Percentiles rank a stretch among this genome's conserved stretches.
Evolutionary conservation across 2,888 invertebrate genomes (phyloP).

Genomic region (Hirudinaria manillensis): DNA sequence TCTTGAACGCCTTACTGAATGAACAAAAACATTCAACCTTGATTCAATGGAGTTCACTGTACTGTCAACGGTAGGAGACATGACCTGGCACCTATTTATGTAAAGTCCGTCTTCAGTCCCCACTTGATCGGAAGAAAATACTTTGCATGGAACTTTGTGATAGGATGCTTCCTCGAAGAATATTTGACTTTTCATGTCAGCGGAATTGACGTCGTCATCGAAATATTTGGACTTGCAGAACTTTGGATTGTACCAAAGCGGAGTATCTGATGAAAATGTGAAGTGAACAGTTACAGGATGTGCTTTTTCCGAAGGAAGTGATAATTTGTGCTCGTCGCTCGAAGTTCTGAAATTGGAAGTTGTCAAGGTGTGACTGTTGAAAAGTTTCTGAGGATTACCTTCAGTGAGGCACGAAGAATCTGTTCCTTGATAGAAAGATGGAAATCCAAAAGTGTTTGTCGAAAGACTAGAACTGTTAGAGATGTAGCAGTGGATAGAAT

Average conservation of each 20-base stretch:
- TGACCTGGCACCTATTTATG: constrained; percentile 7
- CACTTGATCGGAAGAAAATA: not conserved
- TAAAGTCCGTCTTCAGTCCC: not conserved
- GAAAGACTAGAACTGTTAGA: too few relatives aligned
- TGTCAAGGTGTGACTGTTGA: too few relatives aligned
- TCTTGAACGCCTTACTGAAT: too few relatives aligned
- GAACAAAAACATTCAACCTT: not conserved
- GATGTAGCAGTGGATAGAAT: too few relatives aligned
- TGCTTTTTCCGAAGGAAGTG: not conserved
- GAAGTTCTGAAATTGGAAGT: too few relatives aligned
- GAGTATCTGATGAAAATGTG: not conserved
- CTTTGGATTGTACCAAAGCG: not conserved
- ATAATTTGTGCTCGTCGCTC: not conserved
- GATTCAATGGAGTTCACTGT: not conserved
- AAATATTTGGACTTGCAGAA: not conserved
- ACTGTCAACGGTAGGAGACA: constrained; percentile 13
- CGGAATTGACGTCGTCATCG: too few relatives aligned
- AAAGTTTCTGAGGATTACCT: too few relatives aligned
- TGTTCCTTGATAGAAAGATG: too few relatives aligned
- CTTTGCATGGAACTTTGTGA: not conserved
- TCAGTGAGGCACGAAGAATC: too few relatives aligned
- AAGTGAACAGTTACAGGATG: not conserved
- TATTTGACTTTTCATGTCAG: too few relatives aligned
- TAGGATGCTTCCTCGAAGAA: too few relatives aligned
- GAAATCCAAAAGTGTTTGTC: too few relatives aligned